Base-by-base conservation (phyloP, 2,797 vertebrate species). In the Botia almorhae region DNA sequence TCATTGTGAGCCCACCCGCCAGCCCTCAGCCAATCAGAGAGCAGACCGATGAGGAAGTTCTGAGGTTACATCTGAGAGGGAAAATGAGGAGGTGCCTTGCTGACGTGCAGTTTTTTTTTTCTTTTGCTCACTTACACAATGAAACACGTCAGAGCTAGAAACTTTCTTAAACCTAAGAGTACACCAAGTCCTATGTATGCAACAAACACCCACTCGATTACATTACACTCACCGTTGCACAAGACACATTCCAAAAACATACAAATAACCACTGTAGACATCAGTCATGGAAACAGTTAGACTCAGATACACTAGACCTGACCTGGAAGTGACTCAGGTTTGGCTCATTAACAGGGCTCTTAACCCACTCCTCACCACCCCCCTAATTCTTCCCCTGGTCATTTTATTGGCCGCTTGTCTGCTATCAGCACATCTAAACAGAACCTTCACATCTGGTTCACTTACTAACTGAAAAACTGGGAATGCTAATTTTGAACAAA, bases 21-120 rank as follows among this genome's bases (percentile, higher is more conserved):
- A 26, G 46, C 1, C 13, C n/a, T 12, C 50, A 72, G 67, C 82
- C 82, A 80, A 74, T 83, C 58, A 80, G 60, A 65, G 21, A 64
- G 33, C 70, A 58, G 2, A 2, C 12, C 7, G 36, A 70, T 23
- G 53, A 82, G 70, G 76, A 82, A 74, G 39, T 60, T 78, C 76
- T 72, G 29, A 53, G 48, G 33, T 61, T 74, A 60, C 61, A 10
- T 78, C 64, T 48, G 69, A 74, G 64, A 60, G 19, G 53, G 63
- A 78, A 78, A 53, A n/a, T 69, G 7, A 60, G 69, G 46, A 71
- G 69, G 58, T 64, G 69, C 36, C 61, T 63, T 55, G 21, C 70
- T 51, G 51, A 53, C 14, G 17, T 51, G 12, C 33, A 21, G 7
- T 69, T 36, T 69, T 46, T 53, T 21, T 50, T 26, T 17, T 58